Conservation (phyloP, 92 coral and sea anemone species). For the Ricordea florida region DNA sequence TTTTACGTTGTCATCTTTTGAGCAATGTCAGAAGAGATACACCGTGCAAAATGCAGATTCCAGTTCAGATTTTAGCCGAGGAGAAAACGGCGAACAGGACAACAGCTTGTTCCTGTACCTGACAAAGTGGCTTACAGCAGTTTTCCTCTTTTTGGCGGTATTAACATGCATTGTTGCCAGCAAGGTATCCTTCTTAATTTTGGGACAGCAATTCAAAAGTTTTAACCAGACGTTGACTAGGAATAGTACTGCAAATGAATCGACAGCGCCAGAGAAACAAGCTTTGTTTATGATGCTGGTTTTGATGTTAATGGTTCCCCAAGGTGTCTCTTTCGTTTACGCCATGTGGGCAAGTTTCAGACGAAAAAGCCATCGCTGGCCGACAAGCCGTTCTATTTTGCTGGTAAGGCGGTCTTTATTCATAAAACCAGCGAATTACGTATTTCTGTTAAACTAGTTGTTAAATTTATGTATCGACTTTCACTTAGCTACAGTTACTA, state of each 20-base stretch:
- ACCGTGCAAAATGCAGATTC: constrained; percentile 8
- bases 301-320: constrained; percentile 79
- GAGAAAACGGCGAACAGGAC: neutral
- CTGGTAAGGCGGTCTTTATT: constrained; percentile 65
- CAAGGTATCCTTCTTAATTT: constrained; percentile 1
- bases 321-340: constrained; percentile 50
- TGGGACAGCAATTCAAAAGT: constrained; percentile 20
- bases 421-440: too few species aligned
- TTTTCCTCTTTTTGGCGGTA: neutral
- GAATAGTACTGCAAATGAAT: neutral
- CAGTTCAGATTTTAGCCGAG: neutral
- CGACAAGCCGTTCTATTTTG: constrained; percentile 61
- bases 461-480: too few species aligned
- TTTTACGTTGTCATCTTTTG: neutral
- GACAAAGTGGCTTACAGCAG: constrained; percentile 3
- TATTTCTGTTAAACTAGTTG: too few species aligned
- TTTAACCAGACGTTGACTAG: neutral
- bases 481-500: too few species aligned
- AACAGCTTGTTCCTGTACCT: neutral
- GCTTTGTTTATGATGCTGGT: constrained; percentile 78
- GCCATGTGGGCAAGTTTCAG: constrained; percentile 58
- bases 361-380: constrained; percentile 77
- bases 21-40: neutral
- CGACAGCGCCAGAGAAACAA: constrained; percentile 30
- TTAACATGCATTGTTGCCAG: constrained; percentile 7